Conservation (phyloP, 1,140 invertebrate species). For the Cotesia glomerata region DNA sequence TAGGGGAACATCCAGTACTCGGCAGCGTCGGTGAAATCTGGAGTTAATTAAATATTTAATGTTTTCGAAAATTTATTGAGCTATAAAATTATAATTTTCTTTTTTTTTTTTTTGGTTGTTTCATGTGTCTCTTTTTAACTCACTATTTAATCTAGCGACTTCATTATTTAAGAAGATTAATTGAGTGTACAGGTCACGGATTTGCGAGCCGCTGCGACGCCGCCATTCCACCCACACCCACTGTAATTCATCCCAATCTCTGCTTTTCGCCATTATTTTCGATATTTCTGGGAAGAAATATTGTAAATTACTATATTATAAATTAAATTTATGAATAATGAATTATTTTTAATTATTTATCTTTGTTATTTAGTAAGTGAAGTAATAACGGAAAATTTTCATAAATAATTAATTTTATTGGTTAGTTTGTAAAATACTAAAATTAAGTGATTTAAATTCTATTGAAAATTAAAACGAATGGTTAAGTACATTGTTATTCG, state of each 20-base stretch:
- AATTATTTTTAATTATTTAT: neutral
- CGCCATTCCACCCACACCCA: constrained; percentile 90
- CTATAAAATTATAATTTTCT: too few relatives aligned
- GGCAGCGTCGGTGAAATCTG: constrained; percentile 82
- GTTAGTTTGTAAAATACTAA: too few relatives aligned
- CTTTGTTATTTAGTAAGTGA: too few relatives aligned
- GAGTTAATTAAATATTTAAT: constrained; percentile 40
- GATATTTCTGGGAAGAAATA: constrained; percentile 57
- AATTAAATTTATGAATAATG: neutral
- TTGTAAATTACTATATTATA: neutral
- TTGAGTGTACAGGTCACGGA: constrained; percentile 82
- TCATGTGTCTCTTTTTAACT: constrained; percentile 79
- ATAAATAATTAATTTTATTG: too few relatives aligned
- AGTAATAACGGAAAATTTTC: too few relatives aligned
- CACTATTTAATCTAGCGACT: constrained; percentile 85
- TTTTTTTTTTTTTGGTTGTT: neutral
- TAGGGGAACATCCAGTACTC: constrained; percentile 87
- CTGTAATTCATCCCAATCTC: constrained; percentile 84
- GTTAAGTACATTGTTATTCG: too few relatives aligned
- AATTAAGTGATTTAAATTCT: too few relatives aligned
- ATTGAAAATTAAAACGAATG: too few relatives aligned
- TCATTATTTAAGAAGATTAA: constrained; percentile 85
- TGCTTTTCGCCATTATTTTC: constrained; percentile 70
- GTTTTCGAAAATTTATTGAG: neutral
- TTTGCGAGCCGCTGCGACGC: constrained; percentile 76